A percentile compares a stretch with the other conserved stretches of the same genome.
Evolutionary conservation across 2,797 vertebrate genomes (phyloP).

Genomic region (Sebastes flavidus): DNA sequence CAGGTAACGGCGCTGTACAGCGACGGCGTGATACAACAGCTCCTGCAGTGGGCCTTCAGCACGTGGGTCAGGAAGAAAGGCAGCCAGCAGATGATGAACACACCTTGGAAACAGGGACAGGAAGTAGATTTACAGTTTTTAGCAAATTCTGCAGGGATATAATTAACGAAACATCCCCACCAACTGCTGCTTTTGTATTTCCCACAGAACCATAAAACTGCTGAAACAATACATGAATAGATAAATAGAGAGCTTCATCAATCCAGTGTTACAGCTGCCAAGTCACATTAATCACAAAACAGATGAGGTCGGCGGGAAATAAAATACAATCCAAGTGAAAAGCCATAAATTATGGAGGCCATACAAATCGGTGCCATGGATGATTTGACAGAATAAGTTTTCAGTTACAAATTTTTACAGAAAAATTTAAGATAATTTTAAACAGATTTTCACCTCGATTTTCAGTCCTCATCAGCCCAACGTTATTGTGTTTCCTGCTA

Average conservation of each 20-base stretch:
- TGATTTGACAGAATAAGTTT: neutral
- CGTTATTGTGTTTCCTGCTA: neutral
- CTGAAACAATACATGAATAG: neutral
- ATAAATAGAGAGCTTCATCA: neutral
- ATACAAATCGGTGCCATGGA: neutral
- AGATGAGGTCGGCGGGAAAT: neutral
- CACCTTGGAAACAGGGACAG: constrained; percentile 62
- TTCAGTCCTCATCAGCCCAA: neutral
- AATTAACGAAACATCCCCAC: neutral
- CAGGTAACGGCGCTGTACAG: constrained; percentile 83
- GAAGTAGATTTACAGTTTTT: neutral
- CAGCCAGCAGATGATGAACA: constrained; percentile 87
- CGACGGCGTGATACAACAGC: constrained; percentile 81
- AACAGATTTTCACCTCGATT: neutral
- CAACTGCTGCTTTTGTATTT: neutral
- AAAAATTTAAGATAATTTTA: neutral
- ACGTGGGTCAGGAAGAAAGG: constrained; percentile 86
- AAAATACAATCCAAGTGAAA: neutral
- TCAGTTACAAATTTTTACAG: neutral
- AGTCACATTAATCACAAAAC: constrained; percentile 2
- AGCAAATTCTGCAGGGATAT: neutral
- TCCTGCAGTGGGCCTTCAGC: constrained; percentile 81
- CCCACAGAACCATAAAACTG: neutral
- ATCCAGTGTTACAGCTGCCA: neutral
- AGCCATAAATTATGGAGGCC: neutral